phyloP scores from a whole-genome alignment of 64 coral and sea anemone genomes.

The Actinia tenebrosa region DNA sequence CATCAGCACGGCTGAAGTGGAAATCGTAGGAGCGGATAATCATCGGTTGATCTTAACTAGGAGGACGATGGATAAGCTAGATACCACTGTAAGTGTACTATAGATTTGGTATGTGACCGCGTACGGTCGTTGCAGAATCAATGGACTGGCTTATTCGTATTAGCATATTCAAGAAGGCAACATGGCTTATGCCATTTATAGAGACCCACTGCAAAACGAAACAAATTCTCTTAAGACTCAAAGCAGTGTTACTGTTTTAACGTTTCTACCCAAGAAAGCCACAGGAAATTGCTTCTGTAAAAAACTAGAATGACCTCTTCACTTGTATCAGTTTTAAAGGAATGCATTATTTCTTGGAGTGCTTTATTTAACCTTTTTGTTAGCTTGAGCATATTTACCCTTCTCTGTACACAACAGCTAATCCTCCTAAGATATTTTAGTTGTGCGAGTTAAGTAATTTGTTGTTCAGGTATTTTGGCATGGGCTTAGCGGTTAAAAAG shows the following conservation, averaged over 20 bases:
- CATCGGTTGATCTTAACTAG: background rate
- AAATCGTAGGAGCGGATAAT: background rate
- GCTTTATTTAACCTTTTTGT: background rate
- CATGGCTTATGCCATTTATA: background rate
- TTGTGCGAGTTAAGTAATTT: background rate
- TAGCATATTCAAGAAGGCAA: background rate
- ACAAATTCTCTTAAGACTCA: background rate
- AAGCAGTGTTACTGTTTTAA: too few species aligned
- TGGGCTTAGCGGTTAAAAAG: background rate
- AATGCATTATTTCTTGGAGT: background rate
- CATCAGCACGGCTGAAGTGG: background rate
- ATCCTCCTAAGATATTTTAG: slow-evolving; percentile 1
- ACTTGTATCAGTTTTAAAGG: background rate
- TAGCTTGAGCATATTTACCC: background rate
- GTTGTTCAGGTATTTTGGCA: slow-evolving; percentile 9
- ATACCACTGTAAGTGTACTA: background rate
- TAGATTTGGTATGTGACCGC: background rate
- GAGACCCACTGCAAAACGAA: background rate
- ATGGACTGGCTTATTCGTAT: background rate
- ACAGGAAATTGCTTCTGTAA: background rate
- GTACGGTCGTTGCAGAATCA: background rate
- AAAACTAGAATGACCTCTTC: background rate
- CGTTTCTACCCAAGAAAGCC: background rate
- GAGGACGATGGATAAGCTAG: background rate
- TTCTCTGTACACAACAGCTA: slow-evolving; percentile 2